These are phyloP conservation scores for Oncorhynchus masou DNA, from an alignment of 2,113 vertebrate genomes.

Conservation along the genomic window DNA sequence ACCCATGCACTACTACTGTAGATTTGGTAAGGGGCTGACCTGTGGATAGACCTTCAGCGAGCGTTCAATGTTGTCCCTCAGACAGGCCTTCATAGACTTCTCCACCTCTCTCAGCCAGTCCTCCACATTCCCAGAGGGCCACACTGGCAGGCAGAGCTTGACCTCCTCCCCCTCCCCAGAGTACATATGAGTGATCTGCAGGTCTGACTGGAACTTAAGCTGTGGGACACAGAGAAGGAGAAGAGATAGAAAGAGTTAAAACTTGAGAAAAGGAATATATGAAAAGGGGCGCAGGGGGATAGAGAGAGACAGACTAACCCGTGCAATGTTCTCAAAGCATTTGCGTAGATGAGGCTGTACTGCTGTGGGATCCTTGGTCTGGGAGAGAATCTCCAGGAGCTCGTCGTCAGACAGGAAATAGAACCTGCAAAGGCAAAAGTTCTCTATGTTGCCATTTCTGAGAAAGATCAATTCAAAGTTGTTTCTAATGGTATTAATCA, in stretches of 20 bases:
- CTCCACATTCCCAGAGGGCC: constrained; percentile 84
- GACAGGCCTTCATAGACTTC: constrained; percentile 83
- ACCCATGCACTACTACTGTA: too few species aligned
- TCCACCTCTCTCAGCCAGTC: constrained; percentile 88
- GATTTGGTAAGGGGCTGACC: constrained; percentile 56
- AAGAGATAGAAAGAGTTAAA: background rate
- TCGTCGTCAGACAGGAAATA: constrained; percentile 95
- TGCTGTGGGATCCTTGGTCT: constrained; percentile 88
- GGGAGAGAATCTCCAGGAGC: constrained; percentile 89
- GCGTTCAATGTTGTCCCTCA: constrained; percentile 80
- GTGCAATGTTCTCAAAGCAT: constrained; percentile 90
- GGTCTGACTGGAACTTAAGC: constrained; percentile 87
- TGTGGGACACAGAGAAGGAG: constrained; percentile 49
- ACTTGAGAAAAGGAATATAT: too few species aligned
- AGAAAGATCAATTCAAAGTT: background rate
- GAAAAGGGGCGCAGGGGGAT: background rate
- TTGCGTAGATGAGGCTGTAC: constrained; percentile 90
- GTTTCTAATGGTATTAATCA: background rate
- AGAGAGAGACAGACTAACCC: constrained; percentile 61
- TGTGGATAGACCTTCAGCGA: constrained; percentile 78
- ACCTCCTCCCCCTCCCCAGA: constrained; percentile 90
- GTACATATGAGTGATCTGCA: constrained; percentile 91
- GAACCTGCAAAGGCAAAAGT: constrained; percentile 74
- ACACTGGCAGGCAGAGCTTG: constrained; percentile 71
- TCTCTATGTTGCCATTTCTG: background rate